Evolutionary conservation across 2,888 invertebrate genomes (phyloP), one percentile per base, ranked within the genome.

Genomic region (Smittia sp.): DNA sequence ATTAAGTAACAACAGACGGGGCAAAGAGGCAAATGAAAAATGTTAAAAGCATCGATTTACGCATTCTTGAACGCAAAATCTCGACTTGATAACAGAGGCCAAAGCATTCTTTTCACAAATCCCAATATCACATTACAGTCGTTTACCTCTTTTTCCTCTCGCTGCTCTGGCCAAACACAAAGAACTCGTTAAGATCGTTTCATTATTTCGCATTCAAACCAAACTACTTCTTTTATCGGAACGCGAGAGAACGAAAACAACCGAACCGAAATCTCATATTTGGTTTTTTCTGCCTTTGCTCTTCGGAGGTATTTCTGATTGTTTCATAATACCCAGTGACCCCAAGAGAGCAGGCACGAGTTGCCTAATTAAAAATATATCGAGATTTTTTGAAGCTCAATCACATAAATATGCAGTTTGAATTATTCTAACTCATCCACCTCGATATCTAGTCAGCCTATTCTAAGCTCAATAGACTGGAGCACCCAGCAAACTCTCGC

Each of bases 91-190:
- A 62, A 22, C 13, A 62, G 24, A 62, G 20, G 18, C 20, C 58
- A 58, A 62, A 62, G 22, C 13, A n/a, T 65, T 62, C 24, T 46
- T 46, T 9, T n/a, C 15, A 7, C 27, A 65, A 67, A 41, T 32
- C 24, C n/a, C 67, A 46, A 67, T 67, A 67, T 46, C 46, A 24
- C 24, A 41, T 46, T 67, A 46, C 67, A 67, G 13, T 58, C 18
- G 20, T 20, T 18, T 20, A 7, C 18, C 22, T 58, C 18, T 20
- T 58, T 58, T 9, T 6, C 52, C 4, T 15, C 18, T 20, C 18
- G 18, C 22, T 58, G n/a, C 18, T 58, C 22, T 58, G 18, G 15
- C 58, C 20, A 20, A 11, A 15, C 15, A 46, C 46, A 46, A 46
- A 46, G 22, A 58, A 58, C 58, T 58, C 58, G 58, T 58, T 58